These are phyloP conservation scores for Tetropium fuscum DNA, from an alignment of 2,888 invertebrate genomes.

Conservation along the genomic window DNA sequence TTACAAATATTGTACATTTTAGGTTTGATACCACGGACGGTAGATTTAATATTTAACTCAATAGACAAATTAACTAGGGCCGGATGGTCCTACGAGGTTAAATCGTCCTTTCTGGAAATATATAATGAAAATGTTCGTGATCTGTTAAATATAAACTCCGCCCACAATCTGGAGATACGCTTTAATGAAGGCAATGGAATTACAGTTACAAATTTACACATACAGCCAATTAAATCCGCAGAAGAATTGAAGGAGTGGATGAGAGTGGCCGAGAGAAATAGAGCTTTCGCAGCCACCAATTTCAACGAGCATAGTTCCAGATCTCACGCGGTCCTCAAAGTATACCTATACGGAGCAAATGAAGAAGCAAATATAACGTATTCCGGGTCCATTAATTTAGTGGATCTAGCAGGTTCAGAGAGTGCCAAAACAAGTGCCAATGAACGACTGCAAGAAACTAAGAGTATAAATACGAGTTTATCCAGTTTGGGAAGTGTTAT, in stretches of 20 bases:
- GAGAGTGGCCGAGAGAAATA: constrained; percentile 80
- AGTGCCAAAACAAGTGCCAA: no score
- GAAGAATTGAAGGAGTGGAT: constrained; percentile 78
- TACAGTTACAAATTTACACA: constrained; percentile 73
- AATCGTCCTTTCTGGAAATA: no score
- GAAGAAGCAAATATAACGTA: constrained; percentile 72
- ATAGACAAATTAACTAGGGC: constrained; percentile 76
- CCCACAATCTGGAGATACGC: constrained; percentile 70
- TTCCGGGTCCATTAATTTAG: constrained; percentile 79
- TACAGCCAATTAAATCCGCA: no score
- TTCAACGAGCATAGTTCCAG: constrained; percentile 69
- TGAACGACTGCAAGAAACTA: no score
- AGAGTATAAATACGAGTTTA: no score
- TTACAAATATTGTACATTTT: no score
- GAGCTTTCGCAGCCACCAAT: constrained; percentile 72
- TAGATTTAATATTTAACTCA: constrained; percentile 80
- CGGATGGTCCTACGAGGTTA: constrained; percentile 81
- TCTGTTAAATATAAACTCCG: constrained; percentile 63
- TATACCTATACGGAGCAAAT: constrained; percentile 76
- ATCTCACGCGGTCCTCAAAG: constrained; percentile 69
- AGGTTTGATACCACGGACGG: constrained; percentile 88
- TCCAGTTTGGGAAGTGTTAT: constrained; percentile 88
- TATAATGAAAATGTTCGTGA: constrained; percentile 72
- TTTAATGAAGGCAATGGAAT: no score
- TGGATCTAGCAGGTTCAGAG: no score